Percentiles rank a stretch among this genome's conserved stretches.
Conservation (phyloP, 2,113 vertebrate genomes). For the Typhlomys cinereus region DNA sequence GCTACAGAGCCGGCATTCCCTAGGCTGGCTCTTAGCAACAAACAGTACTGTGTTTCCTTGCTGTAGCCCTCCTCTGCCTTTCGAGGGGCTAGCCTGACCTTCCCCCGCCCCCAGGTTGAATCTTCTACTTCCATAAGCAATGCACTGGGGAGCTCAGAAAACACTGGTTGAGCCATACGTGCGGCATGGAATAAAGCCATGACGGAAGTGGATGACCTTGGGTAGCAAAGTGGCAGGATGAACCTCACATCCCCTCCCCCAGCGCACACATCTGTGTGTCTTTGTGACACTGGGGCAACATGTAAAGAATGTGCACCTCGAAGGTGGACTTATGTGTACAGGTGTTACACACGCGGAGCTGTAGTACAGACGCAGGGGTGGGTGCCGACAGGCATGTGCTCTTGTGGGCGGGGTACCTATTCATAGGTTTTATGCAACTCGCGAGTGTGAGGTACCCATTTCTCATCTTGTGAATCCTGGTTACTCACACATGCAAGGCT, state of each 20-base stretch:
- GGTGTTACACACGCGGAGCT: too few relatives aligned
- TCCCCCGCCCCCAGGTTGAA: too few relatives aligned
- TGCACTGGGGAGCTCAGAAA: background rate
- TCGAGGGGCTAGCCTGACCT: background rate
- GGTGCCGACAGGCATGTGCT: background rate
- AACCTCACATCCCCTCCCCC: background rate
- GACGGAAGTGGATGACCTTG: background rate
- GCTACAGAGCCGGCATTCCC: background rate
- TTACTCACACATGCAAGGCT: background rate
- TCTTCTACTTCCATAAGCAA: background rate
- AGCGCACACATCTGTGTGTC: rapidly evolving
- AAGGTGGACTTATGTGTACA: too few relatives aligned
- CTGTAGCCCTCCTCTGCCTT: background rate
- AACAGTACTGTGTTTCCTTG: too few relatives aligned
- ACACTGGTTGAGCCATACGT: background rate
- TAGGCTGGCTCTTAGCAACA: background rate
- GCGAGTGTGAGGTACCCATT: background rate
- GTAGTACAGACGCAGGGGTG: background rate
- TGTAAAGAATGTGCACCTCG: rapidly evolving
- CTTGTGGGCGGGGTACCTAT: background rate
- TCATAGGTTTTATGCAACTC: rapidly evolving
- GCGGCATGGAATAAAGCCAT: background rate
- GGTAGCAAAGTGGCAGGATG: background rate
- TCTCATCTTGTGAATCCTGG: background rate
- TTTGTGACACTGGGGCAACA: background rate